Evolutionary conservation across 2,888 invertebrate species (phyloP).

Genomic region (Cephus runcator): DNA sequence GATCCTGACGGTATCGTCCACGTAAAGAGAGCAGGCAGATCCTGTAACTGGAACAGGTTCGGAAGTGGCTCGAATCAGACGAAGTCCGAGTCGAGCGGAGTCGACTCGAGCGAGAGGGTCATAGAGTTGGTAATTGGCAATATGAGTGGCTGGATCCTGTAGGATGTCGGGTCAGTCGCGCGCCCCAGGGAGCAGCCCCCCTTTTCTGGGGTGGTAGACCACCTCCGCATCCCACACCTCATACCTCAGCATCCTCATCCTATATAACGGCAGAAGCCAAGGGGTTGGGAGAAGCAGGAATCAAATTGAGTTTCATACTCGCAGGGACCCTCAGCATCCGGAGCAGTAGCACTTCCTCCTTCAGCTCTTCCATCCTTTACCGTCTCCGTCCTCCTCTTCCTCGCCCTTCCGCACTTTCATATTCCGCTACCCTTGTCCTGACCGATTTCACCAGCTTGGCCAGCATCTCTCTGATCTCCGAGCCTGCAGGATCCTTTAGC

Average conservation of each 20-base stretch:
- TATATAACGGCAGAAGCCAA: conserved; percentile 24
- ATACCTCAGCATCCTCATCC: conserved; percentile 20
- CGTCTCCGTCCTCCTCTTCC: not conserved
- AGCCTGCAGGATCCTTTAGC: not conserved
- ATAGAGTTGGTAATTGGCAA: conserved; percentile 65
- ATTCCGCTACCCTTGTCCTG: not conserved
- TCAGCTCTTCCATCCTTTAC: conserved; percentile 21
- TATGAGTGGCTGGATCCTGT: conserved; percentile 63
- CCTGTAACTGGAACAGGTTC: conserved; percentile 36
- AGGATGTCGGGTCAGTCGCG: conserved; percentile 64
- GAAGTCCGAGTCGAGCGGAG: conserved; percentile 45
- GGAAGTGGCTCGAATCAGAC: conserved; percentile 53
- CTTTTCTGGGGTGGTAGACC: conserved; percentile 49
- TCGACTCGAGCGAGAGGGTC: conserved; percentile 51
- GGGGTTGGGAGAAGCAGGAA: conserved; percentile 52
- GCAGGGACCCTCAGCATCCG: conserved; percentile 44
- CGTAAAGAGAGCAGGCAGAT: conserved; percentile 19
- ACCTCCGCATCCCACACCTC: conserved; percentile 27
- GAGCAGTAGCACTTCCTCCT: not conserved
- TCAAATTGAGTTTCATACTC: conserved; percentile 65
- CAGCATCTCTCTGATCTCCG: conserved; percentile 25
- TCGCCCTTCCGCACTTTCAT: not conserved
- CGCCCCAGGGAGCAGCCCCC: conserved; percentile 59
- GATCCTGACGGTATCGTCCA: not conserved
- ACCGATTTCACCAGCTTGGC: conserved; percentile 35